These are phyloP conservation scores for Caenorhabditis sp. DNA, from an alignment of 2,888 invertebrate species.

Conservation along the genomic window DNA sequence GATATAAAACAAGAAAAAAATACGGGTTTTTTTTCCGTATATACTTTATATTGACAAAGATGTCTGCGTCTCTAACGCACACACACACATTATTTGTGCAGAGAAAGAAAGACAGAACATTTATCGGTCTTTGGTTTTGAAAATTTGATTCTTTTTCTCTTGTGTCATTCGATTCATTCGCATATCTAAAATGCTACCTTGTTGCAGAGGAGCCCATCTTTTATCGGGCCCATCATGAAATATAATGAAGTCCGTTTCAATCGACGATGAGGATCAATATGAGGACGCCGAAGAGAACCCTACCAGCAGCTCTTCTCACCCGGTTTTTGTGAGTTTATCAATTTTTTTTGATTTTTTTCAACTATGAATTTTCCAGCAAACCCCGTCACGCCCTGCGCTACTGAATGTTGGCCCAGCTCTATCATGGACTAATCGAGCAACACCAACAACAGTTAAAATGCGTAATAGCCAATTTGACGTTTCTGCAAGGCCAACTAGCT, in stretches of 20 bases:
- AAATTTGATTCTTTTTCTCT: conserved; percentile 19
- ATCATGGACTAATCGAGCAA: neutral
- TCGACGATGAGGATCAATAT: conserved; percentile 51
- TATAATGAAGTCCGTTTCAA: conserved; percentile 13
- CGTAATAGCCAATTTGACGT: neutral
- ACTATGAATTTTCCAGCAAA: neutral
- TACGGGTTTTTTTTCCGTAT: neutral
- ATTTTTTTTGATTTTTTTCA: neutral
- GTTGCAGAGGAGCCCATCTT: neutral
- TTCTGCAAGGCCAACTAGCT: conserved; percentile 2
- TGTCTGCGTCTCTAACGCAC: conserved; percentile 30
- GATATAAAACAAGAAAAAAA: neutral
- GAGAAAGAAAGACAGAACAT: conserved; percentile 19
- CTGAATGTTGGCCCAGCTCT: conserved; percentile 8
- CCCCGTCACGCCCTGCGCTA: conserved; percentile 23
- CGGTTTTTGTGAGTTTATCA: neutral
- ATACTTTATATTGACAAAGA: conserved; percentile 5
- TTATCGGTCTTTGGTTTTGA: conserved; percentile 51
- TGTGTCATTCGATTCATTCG: neutral
- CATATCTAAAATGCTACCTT: neutral
- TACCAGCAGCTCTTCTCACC: conserved; percentile 3
- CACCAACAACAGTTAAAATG: neutral
- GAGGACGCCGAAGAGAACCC: conserved; percentile 57
- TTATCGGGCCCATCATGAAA: conserved; percentile 14
- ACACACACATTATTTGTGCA: neutral